Percentiles rank a stretch among this genome's conserved stretches.
phyloP scores from a whole-genome alignment of 2,888 invertebrate species.

The Tiphia femorata region DNA sequence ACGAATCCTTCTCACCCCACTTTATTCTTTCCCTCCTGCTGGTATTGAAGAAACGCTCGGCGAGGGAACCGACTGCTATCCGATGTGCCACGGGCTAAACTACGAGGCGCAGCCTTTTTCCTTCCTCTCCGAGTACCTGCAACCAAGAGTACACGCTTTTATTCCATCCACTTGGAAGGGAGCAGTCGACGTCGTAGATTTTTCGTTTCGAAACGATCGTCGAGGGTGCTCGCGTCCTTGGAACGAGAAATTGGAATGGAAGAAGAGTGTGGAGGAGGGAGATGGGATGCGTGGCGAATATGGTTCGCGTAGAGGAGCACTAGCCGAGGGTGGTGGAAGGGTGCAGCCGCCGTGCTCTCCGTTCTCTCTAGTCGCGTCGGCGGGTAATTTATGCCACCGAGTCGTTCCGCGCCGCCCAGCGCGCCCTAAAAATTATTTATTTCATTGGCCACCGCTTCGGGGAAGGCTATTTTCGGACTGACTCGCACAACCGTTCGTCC shows the following conservation, averaged over 20 bases:
- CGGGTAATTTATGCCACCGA: slow-evolving; percentile 62
- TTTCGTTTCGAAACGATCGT: too few species aligned
- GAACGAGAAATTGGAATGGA: too few species aligned
- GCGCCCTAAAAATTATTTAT: slow-evolving; percentile 61
- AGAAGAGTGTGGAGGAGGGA: neutral
- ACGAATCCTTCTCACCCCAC: too few species aligned
- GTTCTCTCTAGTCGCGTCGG: slow-evolving; percentile 47
- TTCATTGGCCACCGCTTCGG: slow-evolving; percentile 57
- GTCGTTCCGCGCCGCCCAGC: slow-evolving; percentile 55
- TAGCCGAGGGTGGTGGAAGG: too few species aligned
- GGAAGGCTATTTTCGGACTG: slow-evolving; percentile 49
- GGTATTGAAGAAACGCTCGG: too few species aligned
- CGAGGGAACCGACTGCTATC: slow-evolving; percentile 47
- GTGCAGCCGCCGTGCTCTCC: slow-evolving; percentile 21
- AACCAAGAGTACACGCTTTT: too few species aligned
- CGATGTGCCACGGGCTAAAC: slow-evolving; percentile 63
- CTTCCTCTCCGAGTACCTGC: slow-evolving; percentile 23
- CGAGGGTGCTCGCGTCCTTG: too few species aligned
- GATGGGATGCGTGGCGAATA: slow-evolving; percentile 21
- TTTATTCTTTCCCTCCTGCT: too few species aligned
- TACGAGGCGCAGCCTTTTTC: slow-evolving; percentile 52
- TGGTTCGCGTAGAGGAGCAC: too few species aligned
- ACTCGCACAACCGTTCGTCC: slow-evolving; percentile 30
- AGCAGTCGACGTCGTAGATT: too few species aligned
- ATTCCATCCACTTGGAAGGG: too few species aligned